Base-by-base conservation (phyloP, 2,113 vertebrate species). In the Notothenia coriiceps region DNA sequence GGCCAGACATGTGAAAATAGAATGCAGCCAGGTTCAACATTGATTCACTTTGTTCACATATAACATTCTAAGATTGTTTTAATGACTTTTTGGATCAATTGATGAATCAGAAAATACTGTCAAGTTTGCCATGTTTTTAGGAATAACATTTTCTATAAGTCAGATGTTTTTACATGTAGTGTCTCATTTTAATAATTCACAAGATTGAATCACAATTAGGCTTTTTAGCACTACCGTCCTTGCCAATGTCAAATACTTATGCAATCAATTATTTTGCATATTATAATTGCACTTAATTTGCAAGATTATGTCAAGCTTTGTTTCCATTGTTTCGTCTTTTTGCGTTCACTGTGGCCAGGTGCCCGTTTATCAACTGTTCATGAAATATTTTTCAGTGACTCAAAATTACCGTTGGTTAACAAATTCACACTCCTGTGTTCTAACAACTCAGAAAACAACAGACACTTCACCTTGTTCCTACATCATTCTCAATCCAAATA, bases 361-460 rank as follows among this genome's bases (percentile, higher is more conserved):
- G 35, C 20, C 46, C 51, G 7, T 62, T 52, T 1, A 35, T 51
- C 12, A 63, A 63, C 13, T 22, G 22, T 6, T 35, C 2, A 14
- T 52, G 15, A 35, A 69, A 49, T 44, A 63, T 51, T 76, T 66
- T 54, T 20, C 20, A 43, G 0, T 65, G 57, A 74, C 44, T 72
- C 61, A 33, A 13, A 46, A 40, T 40, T 51, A 33, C 33, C 10
- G 35, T 18, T 25, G 5, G 1, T 63, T 13, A 61, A 14, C 2
- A 61, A 11, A 55, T 6, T 17, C 35, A 77, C 25, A 49, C 61
- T 67, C 14, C 17, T 7, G 25, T 20, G 14, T 66, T 60, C 15
- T 9, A 52, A 43, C 22, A 54, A 13, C 8, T 17, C 33, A 59
- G 2, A 71, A 62, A 71, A 75, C 3, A 56, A 68, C 7, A 62